Evolutionary conservation across 1,140 invertebrate genomes (phyloP).

Genomic region (Drosophila bipectinata): DNA sequence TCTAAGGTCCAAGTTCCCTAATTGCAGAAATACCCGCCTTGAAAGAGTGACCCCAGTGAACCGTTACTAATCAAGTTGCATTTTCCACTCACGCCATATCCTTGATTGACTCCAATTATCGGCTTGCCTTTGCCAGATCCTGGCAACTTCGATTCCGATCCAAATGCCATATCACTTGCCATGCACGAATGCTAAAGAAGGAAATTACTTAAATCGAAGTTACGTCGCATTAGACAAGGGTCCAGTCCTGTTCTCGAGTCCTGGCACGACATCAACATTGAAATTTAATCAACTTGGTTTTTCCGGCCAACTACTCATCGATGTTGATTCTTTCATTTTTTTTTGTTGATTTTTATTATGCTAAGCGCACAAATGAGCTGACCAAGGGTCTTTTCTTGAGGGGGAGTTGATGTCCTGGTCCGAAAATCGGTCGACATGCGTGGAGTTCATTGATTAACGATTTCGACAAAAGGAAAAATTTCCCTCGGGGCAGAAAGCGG

Average conservation of each 20-base stretch:
- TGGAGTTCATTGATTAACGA: constrained; percentile 82
- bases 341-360: constrained; percentile 66
- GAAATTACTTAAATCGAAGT: constrained; percentile 78
- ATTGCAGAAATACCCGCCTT: constrained; percentile 8
- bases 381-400: constrained; percentile 59
- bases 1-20: constrained; percentile 12
- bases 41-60: constrained; percentile 8
- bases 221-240: constrained; percentile 70
- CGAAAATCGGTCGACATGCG: constrained; percentile 33
- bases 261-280: constrained; percentile 58
- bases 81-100: constrained; percentile 15
- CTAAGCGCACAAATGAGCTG: constrained; percentile 77
- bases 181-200: constrained; percentile 59
- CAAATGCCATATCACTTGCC: constrained; percentile 40
- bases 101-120: constrained; percentile 76
- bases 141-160: neutral
- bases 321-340: constrained; percentile 52
- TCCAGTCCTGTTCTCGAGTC: constrained; percentile 21
- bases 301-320: constrained; percentile 65
- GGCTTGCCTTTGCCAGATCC: constrained; percentile 13
- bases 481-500: constrained; percentile 40
- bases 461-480: constrained; percentile 62
- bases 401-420: constrained; percentile 17
- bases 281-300: constrained; percentile 81
- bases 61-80: constrained; percentile 42